A percentile compares a stretch with the other conserved stretches of the same genome.
Evolutionary conservation across 2,888 invertebrate species (phyloP).

Genomic region (Drosophila quinaria): DNA sequence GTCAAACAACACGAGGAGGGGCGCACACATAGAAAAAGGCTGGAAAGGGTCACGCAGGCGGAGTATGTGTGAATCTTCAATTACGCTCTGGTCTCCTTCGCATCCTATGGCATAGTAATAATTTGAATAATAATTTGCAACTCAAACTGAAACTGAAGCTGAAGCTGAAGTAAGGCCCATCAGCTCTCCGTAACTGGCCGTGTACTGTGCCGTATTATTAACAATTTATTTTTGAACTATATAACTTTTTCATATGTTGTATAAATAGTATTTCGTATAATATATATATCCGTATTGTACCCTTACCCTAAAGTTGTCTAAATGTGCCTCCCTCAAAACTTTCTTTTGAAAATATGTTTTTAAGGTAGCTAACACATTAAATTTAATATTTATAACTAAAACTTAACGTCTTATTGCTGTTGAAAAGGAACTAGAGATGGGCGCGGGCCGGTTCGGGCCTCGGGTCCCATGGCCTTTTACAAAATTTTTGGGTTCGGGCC

Average conservation of each 20-base stretch:
- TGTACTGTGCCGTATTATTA: slow-evolving; percentile 55
- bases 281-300: slow-evolving; percentile 30
- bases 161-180: slow-evolving; percentile 11
- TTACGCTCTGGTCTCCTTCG: background rate
- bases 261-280: slow-evolving; percentile 34
- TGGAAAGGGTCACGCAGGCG: slow-evolving; percentile 26
- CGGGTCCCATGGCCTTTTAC: too few species aligned
- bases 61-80: slow-evolving; percentile 8
- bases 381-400: background rate
- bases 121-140: slow-evolving; percentile 10
- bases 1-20: slow-evolving; percentile 68
- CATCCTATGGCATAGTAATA: background rate
- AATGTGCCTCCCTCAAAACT: background rate
- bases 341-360: background rate
- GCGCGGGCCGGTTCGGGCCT: too few species aligned
- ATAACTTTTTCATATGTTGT: slow-evolving; percentile 52
- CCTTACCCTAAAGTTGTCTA: background rate
- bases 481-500: too few species aligned
- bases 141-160: background rate
- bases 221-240: slow-evolving; percentile 64
- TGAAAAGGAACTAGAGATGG: too few species aligned
- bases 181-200: slow-evolving; percentile 24
- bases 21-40: slow-evolving; percentile 54
- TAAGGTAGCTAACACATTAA: background rate
- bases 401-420: background rate